phyloP scores from a whole-genome alignment of 2,888 invertebrate genomes.

The Eulithis prunata region DNA sequence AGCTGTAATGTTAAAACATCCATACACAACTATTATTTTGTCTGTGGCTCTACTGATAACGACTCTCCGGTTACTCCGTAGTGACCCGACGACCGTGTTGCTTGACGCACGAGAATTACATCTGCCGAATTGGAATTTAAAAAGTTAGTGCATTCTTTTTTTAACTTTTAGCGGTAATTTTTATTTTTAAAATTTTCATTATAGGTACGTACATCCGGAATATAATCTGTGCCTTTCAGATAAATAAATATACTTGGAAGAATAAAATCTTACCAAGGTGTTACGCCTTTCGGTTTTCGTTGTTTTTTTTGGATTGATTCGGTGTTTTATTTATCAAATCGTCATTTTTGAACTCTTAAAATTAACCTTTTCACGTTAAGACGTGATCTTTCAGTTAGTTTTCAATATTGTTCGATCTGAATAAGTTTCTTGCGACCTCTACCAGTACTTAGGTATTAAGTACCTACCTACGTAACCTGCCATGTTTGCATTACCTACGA shows the following conservation, averaged over 20 bases:
- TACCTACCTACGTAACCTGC: too few relatives aligned
- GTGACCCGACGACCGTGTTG: constrained; percentile 57
- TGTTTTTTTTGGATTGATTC: too few relatives aligned
- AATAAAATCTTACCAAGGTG: too few relatives aligned
- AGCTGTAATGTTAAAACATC: background rate
- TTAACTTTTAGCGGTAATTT: constrained; percentile 19
- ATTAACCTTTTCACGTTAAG: constrained; percentile 12
- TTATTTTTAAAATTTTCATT: too few relatives aligned
- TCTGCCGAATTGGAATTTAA: constrained; percentile 36
- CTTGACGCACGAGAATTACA: constrained; percentile 44
- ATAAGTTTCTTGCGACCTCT: constrained; percentile 30
- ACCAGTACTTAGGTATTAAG: constrained; percentile 6
- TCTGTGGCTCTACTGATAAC: constrained; percentile 33
- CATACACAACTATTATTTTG: constrained; percentile 2
- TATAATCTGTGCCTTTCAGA: too few relatives aligned
- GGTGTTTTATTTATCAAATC: too few relatives aligned
- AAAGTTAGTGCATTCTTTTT: constrained; percentile 41
- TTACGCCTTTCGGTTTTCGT: too few relatives aligned
- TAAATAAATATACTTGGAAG: too few relatives aligned
- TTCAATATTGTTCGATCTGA: constrained; percentile 5
- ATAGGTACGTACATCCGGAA: too few relatives aligned
- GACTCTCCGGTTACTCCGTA: constrained; percentile 44
- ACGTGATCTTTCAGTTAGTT: constrained; percentile 7
- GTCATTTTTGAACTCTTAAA: background rate
- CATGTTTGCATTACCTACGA: constrained; percentile 4